Percentiles rank a stretch among this genome's conserved stretches.
phyloP scores from a whole-genome alignment of 2,113 vertebrate genomes.

The Plecturocebus donacophilus region DNA sequence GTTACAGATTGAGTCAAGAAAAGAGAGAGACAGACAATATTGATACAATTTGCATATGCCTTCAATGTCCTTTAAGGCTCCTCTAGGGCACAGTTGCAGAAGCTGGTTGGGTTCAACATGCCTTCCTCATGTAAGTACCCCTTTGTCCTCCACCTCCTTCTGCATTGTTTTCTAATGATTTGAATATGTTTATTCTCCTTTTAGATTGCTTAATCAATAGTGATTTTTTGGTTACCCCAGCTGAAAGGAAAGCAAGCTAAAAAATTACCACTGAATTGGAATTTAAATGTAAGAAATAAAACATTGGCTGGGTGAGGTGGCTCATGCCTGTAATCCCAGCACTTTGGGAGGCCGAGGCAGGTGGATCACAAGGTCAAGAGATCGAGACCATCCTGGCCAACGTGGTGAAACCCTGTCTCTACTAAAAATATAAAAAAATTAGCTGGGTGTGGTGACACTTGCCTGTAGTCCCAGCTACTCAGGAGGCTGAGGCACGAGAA shows the following conservation, averaged over 20 bases:
- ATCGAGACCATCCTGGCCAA: too few species aligned
- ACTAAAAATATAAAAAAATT: too few species aligned
- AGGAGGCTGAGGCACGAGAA: too few species aligned
- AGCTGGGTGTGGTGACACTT: too few species aligned
- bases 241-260: slow-evolving; percentile 7
- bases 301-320: background rate
- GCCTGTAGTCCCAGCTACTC: too few species aligned
- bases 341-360: too few species aligned
- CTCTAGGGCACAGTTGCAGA: background rate
- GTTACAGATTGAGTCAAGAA: background rate
- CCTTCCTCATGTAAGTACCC: background rate
- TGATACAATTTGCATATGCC: background rate
- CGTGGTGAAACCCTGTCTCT: too few species aligned
- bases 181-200: background rate
- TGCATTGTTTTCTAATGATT: background rate
- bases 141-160: background rate
- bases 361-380: too few species aligned
- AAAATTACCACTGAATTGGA: background rate
- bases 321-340: too few species aligned
- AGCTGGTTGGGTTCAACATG: background rate
- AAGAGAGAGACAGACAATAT: background rate
- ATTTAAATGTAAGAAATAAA: background rate
- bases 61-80: background rate
- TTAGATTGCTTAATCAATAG: background rate
- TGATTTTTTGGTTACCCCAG: background rate